Evolutionary conservation across 1,140 invertebrate genomes (phyloP).

Genomic region (Temnothorax nylanderi): DNA sequence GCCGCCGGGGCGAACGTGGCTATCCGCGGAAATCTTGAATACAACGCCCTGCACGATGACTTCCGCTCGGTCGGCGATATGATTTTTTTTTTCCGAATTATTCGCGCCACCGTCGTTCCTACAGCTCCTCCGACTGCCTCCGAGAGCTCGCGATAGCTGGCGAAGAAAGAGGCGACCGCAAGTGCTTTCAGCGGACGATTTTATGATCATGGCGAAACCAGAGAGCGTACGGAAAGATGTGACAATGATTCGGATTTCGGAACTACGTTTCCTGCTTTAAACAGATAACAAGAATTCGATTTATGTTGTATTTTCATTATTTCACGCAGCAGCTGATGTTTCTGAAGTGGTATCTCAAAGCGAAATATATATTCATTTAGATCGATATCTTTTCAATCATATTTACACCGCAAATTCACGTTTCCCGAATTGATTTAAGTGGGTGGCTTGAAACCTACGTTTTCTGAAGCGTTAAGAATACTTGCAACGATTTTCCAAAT

Average conservation of each 20-base stretch:
- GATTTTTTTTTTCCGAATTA: conserved; percentile 31
- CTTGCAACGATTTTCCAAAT: background rate
- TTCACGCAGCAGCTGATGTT: background rate
- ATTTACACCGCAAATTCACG: background rate
- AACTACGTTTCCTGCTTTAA: background rate
- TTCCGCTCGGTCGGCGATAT: conserved; percentile 37
- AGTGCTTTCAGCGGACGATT: background rate
- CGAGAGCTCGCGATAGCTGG: background rate
- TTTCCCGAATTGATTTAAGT: background rate
- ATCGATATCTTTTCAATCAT: background rate
- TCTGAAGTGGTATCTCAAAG: background rate
- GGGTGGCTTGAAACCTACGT: background rate
- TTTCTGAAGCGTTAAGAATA: background rate
- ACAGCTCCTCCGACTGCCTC: background rate
- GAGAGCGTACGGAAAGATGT: background rate
- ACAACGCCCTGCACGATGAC: conserved; percentile 31
- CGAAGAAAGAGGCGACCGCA: background rate
- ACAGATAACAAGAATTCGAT: background rate
- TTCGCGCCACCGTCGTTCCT: background rate
- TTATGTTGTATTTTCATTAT: background rate
- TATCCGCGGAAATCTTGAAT: conserved; percentile 77
- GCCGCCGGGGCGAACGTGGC: conserved; percentile 64
- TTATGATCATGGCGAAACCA: conserved; percentile 6
- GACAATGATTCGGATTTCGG: background rate
- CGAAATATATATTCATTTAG: background rate